A percentile compares a stretch with the other conserved stretches of the same genome.
Conservation (phyloP, 2,113 vertebrate genomes). For the Rhinolophus ferrumequinum region DNA sequence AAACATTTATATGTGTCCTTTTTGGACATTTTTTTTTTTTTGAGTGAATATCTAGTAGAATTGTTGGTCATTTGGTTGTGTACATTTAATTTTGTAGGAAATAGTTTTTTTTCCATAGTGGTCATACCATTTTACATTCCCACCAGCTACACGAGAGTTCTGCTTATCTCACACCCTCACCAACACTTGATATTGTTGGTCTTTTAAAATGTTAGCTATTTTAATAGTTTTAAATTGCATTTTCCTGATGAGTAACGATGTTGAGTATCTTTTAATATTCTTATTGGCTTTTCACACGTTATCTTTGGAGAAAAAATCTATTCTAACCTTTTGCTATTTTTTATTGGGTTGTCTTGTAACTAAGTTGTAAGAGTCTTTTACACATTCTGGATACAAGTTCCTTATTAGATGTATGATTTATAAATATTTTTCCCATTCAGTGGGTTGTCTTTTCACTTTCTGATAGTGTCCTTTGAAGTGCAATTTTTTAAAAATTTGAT, state of each 20-base stretch:
- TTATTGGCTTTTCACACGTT: neutral
- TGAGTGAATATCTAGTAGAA: neutral
- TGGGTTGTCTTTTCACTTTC: neutral
- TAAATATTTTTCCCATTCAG: neutral
- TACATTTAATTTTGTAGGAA: neutral
- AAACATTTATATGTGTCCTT: neutral
- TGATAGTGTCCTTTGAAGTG: neutral
- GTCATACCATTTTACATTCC: neutral
- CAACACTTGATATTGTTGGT: neutral
- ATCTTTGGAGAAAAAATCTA: constrained; percentile 13
- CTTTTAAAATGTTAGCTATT: neutral
- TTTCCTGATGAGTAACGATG: neutral
- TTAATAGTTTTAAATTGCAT: constrained; percentile 21
- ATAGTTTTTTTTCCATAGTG: neutral
- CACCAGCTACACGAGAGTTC: neutral
- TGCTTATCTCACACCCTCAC: neutral
- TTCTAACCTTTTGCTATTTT: neutral
- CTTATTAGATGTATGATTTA: neutral
- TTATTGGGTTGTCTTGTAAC: neutral
- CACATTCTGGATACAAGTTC: neutral
- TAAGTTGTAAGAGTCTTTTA: constrained; percentile 9
- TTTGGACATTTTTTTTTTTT: neutral
- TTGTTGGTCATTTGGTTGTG: neutral
- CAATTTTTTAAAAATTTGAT: neutral
- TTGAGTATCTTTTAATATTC: neutral